phyloP scores from a whole-genome alignment of 2,797 vertebrate species.

The Acanthurus lineatus region DNA sequence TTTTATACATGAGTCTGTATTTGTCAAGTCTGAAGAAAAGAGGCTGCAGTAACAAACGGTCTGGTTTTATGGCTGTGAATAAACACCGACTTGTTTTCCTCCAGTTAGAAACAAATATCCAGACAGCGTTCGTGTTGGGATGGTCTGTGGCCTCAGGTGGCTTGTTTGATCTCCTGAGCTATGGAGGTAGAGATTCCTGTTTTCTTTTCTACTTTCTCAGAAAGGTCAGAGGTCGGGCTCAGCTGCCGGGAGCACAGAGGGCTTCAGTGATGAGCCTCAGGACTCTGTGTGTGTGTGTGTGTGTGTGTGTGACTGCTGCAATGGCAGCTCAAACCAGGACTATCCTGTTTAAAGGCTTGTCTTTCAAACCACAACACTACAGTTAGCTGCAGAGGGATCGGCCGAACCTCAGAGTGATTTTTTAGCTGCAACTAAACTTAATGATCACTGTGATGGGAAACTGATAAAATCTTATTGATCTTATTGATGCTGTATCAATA shows the following conservation, averaged over 20 bases:
- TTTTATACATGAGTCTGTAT: constrained; percentile 9
- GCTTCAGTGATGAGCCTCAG: constrained; percentile 17
- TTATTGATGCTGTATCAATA: too few relatives aligned
- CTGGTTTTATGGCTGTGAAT: background rate
- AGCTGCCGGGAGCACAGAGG: constrained; percentile 22
- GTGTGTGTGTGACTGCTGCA: constrained; percentile 7
- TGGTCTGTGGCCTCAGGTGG: constrained; percentile 38
- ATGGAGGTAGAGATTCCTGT: background rate
- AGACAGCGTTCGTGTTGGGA: constrained; percentile 12
- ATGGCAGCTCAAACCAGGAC: background rate
- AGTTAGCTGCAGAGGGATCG: constrained; percentile 7
- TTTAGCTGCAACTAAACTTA: too few relatives aligned
- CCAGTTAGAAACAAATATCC: constrained; percentile 12
- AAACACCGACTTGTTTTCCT: constrained; percentile 15
- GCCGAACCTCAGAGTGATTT: background rate
- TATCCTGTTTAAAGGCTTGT: constrained; percentile 16
- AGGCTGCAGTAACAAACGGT: background rate
- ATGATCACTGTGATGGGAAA: too few relatives aligned
- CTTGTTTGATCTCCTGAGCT: constrained; percentile 48
- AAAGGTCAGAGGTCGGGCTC: constrained; percentile 52
- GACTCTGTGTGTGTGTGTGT: background rate
- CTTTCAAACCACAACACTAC: background rate
- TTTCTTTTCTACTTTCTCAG: constrained; percentile 3
- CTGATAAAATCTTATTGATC: too few relatives aligned
- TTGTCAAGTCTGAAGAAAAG: background rate